A percentile compares a stretch with the other conserved stretches of the same genome.
These are phyloP conservation scores for Metalampra italica DNA, from an alignment of 2,888 invertebrate species.

Conservation along the genomic window DNA sequence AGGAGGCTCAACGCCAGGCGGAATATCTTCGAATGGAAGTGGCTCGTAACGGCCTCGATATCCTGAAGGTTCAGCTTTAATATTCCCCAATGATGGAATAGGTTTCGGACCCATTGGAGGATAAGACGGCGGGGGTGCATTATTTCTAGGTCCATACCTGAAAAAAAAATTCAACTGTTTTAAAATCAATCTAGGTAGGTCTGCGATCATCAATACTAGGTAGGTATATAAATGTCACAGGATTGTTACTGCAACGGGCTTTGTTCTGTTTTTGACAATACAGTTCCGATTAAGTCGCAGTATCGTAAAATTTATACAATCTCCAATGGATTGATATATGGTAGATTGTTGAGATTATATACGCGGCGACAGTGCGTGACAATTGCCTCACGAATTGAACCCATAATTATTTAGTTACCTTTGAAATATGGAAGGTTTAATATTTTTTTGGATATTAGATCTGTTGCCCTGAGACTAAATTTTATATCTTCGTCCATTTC, in stretches of 20 bases:
- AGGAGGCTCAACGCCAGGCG: conserved; percentile 81
- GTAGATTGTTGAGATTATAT: too few relatives aligned
- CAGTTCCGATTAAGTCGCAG: too few relatives aligned
- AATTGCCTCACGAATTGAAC: conserved; percentile 47
- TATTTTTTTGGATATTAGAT: too few relatives aligned
- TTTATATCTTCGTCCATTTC: too few relatives aligned
- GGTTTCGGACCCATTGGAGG: conserved; percentile 56
- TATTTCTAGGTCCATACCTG: conserved; percentile 67
- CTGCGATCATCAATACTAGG: too few relatives aligned
- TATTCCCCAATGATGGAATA: conserved; percentile 46
- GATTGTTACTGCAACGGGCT: too few relatives aligned
- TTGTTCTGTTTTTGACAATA: too few relatives aligned
- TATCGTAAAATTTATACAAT: too few relatives aligned
- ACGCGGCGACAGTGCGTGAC: not conserved
- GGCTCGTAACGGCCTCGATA: conserved; percentile 65
- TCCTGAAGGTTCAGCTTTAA: conserved; percentile 52
- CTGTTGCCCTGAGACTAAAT: too few relatives aligned
- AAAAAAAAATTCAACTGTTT: conserved; percentile 27
- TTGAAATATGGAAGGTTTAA: not conserved
- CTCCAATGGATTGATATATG: too few relatives aligned
- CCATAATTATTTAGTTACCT: conserved; percentile 13
- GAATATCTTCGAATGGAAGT: conserved; percentile 76
- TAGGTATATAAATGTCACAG: too few relatives aligned
- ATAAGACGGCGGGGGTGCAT: conserved; percentile 50
- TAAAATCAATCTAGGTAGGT: too few relatives aligned